Evolutionary conservation across 2,888 invertebrate species (phyloP).

Genomic region (Zaprionus lineosus): DNA sequence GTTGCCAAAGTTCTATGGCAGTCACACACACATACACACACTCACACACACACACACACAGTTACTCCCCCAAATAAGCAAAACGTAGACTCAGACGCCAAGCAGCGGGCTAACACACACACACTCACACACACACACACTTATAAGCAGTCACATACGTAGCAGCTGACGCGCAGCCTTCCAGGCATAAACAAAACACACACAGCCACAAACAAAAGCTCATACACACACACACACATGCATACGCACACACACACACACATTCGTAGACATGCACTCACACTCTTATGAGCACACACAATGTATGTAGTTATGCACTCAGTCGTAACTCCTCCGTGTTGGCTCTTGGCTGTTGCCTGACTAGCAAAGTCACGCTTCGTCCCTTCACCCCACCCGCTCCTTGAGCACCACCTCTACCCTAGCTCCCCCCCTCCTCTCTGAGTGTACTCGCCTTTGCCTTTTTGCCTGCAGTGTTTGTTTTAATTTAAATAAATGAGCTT

Average conservation of each 20-base stretch:
- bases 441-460: constrained; percentile 46
- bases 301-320: constrained; percentile 43
- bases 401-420: background rate
- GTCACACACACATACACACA: constrained; percentile 29
- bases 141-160: background rate
- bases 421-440: background rate
- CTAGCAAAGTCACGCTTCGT: constrained; percentile 4
- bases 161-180: too few species aligned
- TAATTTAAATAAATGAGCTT: constrained; percentile 81
- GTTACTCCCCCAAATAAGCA: constrained; percentile 14
- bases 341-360: constrained; percentile 6
- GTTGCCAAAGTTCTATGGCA: constrained; percentile 72
- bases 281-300: constrained; percentile 5
- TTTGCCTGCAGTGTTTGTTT: constrained; percentile 77
- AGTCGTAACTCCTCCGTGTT: constrained; percentile 28
- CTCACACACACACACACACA: constrained; percentile 20
- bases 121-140: background rate
- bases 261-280: too few species aligned
- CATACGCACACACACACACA: background rate
- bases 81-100: too few species aligned
- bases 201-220: background rate
- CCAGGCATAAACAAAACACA: too few species aligned
- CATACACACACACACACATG: background rate
- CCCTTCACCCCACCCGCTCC: background rate
- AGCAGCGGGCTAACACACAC: constrained; percentile 30